phyloP scores from a whole-genome alignment of 2,113 vertebrate species.

The Catagonus wagneri region DNA sequence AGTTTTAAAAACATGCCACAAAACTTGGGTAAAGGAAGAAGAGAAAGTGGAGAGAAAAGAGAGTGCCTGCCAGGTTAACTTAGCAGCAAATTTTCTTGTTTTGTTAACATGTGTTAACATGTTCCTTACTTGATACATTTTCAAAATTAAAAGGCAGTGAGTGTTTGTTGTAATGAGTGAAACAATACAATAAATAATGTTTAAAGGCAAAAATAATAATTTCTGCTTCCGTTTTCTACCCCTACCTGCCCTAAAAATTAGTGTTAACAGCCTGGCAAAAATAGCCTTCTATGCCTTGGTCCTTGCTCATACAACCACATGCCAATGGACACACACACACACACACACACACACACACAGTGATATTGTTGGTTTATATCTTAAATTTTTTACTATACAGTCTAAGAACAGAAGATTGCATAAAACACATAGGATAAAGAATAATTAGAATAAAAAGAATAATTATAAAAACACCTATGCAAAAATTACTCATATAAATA shows the following conservation, averaged over 20 bases:
- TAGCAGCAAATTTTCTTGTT: neutral
- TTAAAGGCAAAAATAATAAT: neutral
- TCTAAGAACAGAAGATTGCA: neutral
- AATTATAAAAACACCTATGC: neutral
- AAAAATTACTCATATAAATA: neutral
- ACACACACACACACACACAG: no score
- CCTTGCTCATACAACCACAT: neutral
- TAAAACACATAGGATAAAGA: neutral
- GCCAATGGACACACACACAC: no score
- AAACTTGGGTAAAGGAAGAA: neutral
- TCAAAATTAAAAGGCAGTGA: neutral
- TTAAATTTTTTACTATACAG: neutral
- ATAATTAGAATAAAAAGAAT: neutral
- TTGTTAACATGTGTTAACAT: neutral
- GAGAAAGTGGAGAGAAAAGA: neutral
- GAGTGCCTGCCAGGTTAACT: neutral
- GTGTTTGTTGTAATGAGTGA: neutral
- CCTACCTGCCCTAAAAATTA: neutral
- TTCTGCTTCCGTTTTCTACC: neutral
- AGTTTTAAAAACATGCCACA: neutral
- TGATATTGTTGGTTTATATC: neutral
- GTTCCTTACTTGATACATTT: neutral
- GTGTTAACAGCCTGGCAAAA: neutral
- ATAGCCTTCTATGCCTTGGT: neutral
- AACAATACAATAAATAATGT: neutral